A percentile compares a stretch with the other conserved stretches of the same genome.
phyloP scores from a whole-genome alignment of 2,797 vertebrate species.

The Parauchenoglanis ngamensis region DNA sequence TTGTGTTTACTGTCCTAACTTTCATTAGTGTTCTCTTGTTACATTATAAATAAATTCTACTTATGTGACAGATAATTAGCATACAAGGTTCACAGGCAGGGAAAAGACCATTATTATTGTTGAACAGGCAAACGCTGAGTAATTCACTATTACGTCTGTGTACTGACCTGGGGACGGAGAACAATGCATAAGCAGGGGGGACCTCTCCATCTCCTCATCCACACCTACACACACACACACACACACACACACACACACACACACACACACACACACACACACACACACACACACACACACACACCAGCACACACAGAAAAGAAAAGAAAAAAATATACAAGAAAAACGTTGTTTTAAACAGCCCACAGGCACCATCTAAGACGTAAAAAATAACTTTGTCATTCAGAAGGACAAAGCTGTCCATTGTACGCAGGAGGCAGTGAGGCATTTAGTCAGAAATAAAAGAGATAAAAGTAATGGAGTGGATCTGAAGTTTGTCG shows the following conservation, averaged over 20 bases:
- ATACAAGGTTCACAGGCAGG: background rate
- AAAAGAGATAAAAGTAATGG: slow-evolving; percentile 21
- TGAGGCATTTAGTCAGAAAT: slow-evolving; percentile 17
- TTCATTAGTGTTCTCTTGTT: background rate
- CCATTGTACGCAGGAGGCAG: background rate
- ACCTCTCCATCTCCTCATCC: slow-evolving; percentile 80
- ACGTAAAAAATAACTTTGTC: background rate
- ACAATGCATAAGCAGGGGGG: slow-evolving; percentile 89
- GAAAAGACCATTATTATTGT: background rate
- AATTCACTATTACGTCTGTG: background rate
- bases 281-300: background rate
- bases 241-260: slow-evolving; percentile 16
- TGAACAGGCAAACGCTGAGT: background rate
- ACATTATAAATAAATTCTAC: background rate
- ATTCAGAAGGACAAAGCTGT: background rate
- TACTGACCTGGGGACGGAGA: slow-evolving; percentile 89
- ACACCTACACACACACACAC: slow-evolving; percentile 59
- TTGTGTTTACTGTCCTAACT: background rate
- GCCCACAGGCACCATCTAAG: background rate
- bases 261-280: slow-evolving; percentile 27
- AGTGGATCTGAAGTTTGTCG: slow-evolving; percentile 28
- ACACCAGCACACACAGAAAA: slow-evolving; percentile 5
- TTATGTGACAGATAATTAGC: slow-evolving; percentile 5
- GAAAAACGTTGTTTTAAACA: background rate
- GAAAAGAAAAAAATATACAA: background rate